Evolutionary conservation across 2,888 invertebrate genomes (phyloP), one percentile per base, ranked within the genome.

Genomic region (Morpho helenor): DNA sequence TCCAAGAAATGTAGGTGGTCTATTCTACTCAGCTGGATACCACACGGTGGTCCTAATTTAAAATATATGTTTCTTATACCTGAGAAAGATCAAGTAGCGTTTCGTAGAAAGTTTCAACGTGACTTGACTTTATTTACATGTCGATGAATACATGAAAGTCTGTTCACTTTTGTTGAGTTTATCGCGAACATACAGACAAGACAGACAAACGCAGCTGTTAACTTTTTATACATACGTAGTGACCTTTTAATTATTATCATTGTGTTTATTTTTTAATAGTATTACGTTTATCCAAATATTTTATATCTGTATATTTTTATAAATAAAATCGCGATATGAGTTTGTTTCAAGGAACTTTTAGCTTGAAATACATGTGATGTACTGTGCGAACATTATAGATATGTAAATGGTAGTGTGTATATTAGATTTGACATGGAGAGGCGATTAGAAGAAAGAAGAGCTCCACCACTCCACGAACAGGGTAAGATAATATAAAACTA

Each of bases 341-440:
- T 9, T 43, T 43, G 8, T 43, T 8, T 43, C 9, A 9, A 43
- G 2, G 8, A 8, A 4, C 3, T 43, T 43, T 8, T 2, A 43
- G 42, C 9, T 7, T 48, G 22, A 46, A 52, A 42, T 53, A 43
- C 41, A 49, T 53, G 31, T 53, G 41, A 52, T 6, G 22, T 42
- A 40, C 7, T 8, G 8, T 23, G 7, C 9, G 22, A 41, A 52
- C 31, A 60, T 55, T 51, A 42, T 61, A 60, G 63, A 63, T 58
- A 68, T 72, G 79, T 72, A 68, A 82, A 81, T 77, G 77, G 73
- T 80, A 68, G 76, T 77, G 73, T 63, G 64, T 68, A 75, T 78
- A 76, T 75, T 64, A 69, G 73, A 73, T 77, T 77, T 81, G 85
- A 79, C 66, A 88, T 88, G 88, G 88, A 89, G 82, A 85, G 79